Percentiles rank a stretch among this genome's conserved stretches.
These are phyloP conservation scores for Gasterosteus aculeatus DNA, from an alignment of 2,113 vertebrate species.

Conservation along the genomic window DNA sequence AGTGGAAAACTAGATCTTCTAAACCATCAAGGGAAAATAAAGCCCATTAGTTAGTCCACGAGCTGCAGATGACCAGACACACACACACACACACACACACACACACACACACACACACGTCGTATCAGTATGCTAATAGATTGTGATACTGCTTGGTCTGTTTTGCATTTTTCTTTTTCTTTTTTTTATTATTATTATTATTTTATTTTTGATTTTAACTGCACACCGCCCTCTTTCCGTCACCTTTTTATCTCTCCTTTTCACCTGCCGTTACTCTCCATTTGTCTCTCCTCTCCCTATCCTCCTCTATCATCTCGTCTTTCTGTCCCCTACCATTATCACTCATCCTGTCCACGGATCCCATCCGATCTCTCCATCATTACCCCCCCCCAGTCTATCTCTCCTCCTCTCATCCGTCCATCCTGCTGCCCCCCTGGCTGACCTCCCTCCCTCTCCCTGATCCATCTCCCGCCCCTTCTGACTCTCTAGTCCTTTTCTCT, in stretches of 20 bases:
- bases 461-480: conserved; percentile 59
- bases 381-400: conserved; percentile 59
- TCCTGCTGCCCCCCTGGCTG: conserved; percentile 38
- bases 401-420: conserved; percentile 49
- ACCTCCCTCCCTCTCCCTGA: conserved; percentile 35
- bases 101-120: neutral
- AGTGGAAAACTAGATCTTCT: conserved; percentile 10
- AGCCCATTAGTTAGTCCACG: conserved; percentile 8
- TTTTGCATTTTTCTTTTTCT: conserved; percentile 24
- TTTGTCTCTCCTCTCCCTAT: conserved; percentile 21
- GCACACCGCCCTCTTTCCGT: neutral
- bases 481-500: conserved; percentile 52
- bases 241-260: conserved; percentile 25
- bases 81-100: neutral
- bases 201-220: too few species aligned
- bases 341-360: conserved; percentile 49
- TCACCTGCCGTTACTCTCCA: conserved; percentile 17
- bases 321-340: conserved; percentile 36
- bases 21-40: conserved; percentile 22
- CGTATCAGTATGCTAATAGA: conserved; percentile 27
- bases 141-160: conserved; percentile 13
- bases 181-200: too few species aligned
- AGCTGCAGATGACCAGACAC: conserved; percentile 9
- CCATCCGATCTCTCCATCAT: conserved; percentile 62
- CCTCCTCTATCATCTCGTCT: conserved; percentile 50